Evolutionary conservation across 2,113 vertebrate genomes (phyloP).

Genomic region (Polyodon spathula): DNA sequence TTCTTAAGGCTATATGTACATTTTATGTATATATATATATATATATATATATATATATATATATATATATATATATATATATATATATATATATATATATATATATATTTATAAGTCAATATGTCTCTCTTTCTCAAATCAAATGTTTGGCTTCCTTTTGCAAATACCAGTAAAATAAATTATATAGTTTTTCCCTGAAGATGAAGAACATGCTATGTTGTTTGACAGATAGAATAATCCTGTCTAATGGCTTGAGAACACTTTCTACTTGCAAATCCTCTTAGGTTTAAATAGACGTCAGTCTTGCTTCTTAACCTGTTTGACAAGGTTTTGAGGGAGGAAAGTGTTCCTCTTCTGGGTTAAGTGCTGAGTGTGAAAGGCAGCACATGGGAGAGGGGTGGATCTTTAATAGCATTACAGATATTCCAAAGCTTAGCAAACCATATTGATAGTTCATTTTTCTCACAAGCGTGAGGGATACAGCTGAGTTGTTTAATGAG

Average conservation of each 20-base stretch:
- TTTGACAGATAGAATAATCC: background rate
- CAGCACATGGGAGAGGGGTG: background rate
- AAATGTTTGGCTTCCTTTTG: background rate
- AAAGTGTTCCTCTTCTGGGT: background rate
- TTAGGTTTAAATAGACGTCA: too few relatives aligned
- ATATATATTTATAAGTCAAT: too few relatives aligned
- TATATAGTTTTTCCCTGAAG: background rate
- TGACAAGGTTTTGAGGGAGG: background rate
- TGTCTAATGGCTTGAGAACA: background rate
- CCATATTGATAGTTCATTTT: too few relatives aligned
- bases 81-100: too few relatives aligned
- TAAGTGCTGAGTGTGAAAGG: background rate
- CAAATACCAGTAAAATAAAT: background rate
- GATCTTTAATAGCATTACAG: background rate
- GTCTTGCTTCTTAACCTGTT: background rate
- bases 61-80: too few relatives aligned
- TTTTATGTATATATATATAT: too few relatives aligned
- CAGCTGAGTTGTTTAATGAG: background rate
- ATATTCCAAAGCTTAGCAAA: background rate
- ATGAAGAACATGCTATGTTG: background rate
- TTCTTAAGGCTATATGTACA: too few relatives aligned
- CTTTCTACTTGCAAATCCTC: background rate
- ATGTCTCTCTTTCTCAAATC: background rate
- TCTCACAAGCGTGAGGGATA: too few relatives aligned
- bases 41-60: too few relatives aligned